Conservation (phyloP, 53 echinoderm and acorn worm genomes). For the Echinarachnius parma region DNA sequence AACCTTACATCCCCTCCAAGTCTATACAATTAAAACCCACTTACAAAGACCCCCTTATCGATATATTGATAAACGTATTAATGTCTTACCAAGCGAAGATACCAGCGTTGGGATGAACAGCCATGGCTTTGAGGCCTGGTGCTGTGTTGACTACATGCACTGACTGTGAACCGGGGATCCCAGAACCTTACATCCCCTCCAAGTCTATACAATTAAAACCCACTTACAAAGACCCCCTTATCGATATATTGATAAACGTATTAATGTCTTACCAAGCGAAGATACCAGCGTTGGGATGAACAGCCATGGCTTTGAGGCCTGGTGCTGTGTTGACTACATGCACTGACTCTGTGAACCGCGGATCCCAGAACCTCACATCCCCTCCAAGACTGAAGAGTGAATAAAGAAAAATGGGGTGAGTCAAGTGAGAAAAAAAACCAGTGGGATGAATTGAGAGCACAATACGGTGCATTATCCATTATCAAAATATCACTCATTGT, state of each 20-base stretch:
- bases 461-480: too few species aligned
- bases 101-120: slow-evolving; percentile 78
- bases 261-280: slow-evolving; percentile 76
- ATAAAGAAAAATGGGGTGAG: too few species aligned
- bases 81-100: slow-evolving; percentile 92
- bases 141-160: slow-evolving; percentile 77
- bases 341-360: slow-evolving; percentile 92
- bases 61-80: too few species aligned
- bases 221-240: too few species aligned
- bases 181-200: slow-evolving; percentile 90
- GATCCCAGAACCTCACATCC: slow-evolving; percentile 96
- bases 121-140: slow-evolving; percentile 68
- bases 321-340: slow-evolving; percentile 71
- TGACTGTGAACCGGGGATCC: slow-evolving; percentile 96
- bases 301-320: slow-evolving; percentile 69
- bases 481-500: too few species aligned
- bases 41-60: too few species aligned
- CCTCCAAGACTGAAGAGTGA: slow-evolving; percentile 86
- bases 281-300: slow-evolving; percentile 78
- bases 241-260: too few species aligned
- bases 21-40: too few species aligned
- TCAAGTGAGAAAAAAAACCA: too few species aligned
- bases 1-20: too few species aligned
- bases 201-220: neutral
- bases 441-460: too few species aligned